Evolutionary conservation across 2,888 invertebrate genomes (phyloP), one percentile per base, ranked within the genome.

Genomic region (Ophioninae sp.): DNA sequence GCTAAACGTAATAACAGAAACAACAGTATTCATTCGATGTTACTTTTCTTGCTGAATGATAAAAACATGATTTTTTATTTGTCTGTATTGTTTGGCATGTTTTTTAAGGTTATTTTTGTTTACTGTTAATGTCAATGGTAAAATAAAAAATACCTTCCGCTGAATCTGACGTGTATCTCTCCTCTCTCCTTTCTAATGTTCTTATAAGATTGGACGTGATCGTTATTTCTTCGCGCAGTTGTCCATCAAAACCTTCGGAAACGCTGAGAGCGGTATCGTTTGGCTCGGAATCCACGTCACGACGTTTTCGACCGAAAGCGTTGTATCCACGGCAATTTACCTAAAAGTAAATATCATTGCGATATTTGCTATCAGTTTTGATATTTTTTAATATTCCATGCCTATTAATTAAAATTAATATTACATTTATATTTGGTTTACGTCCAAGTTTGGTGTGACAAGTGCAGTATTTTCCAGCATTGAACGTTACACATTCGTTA

Each of bases 251-350:
- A 64, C 88, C 88, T 83, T 95, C 95, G 81, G 94, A 93, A 68
- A 95, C 90, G 56, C 95, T 95, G 77, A 95, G 93, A 78, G 95
- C 95, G 56, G 95, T 95, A 86, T 94, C 93, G 88, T 94, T 94
- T 58, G 91, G 89, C 83, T 93, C 92, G n/a, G 88, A 88, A 67
- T 95, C 94, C 91, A 95, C 94, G 90, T 95, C 94, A 93, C 97
- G 95, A 91, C 96, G 95, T 88, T 97, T 95, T 90, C 97, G 95
- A 78, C 98, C 98, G 91, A 96, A 98, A 39, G 98, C 98, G 93
- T 98, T 97, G 90, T 96, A 96, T 85, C 98, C 98, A 87, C 97
- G 96, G 92, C 98, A 98, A 91, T 98, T 98, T 2, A 98, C 97
- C 97, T 97, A 89, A 41, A 86, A 87, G 84, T 82, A 85, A 82